Percentiles rank a stretch among this genome's conserved stretches.
Evolutionary conservation across 2,888 invertebrate species (phyloP).

Genomic region (Rhagophthalmus giganteus): DNA sequence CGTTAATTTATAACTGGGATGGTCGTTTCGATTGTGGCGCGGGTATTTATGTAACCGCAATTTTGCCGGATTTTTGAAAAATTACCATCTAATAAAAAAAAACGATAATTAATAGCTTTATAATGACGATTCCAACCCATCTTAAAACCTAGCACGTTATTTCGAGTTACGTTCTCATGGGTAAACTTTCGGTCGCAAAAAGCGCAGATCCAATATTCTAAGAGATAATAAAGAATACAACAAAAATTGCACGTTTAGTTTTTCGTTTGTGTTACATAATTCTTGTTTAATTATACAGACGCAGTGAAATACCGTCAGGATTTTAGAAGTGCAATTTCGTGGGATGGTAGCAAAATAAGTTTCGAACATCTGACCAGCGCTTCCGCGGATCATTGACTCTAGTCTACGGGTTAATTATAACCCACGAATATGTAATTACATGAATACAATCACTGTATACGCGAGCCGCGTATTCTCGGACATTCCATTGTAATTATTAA

Average conservation of each 20-base stretch:
- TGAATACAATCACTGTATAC: slow-evolving; percentile 54
- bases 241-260: slow-evolving; percentile 19
- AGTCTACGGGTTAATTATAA: slow-evolving; percentile 53
- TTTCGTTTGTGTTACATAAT: slow-evolving; percentile 24
- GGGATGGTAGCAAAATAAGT: slow-evolving; percentile 33
- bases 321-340: slow-evolving; percentile 29
- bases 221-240: slow-evolving; percentile 9
- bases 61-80: not conserved
- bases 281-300: slow-evolving; percentile 27
- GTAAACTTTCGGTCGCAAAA: too few relatives aligned
- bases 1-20: slow-evolving; percentile 1
- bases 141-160: too few relatives aligned
- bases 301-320: slow-evolving; percentile 24
- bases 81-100: not conserved
- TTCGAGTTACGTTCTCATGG: slow-evolving; percentile 8
- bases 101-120: too few relatives aligned
- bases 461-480: slow-evolving; percentile 43
- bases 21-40: not conserved
- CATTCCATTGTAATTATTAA: slow-evolving; percentile 44
- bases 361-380: slow-evolving; percentile 37
- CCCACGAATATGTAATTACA: slow-evolving; percentile 56
- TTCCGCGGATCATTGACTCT: slow-evolving; percentile 51
- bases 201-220: too few relatives aligned
- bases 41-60: too few relatives aligned
- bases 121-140: too few relatives aligned